Base-by-base conservation (phyloP, 2,113 vertebrate species). In the Pampusana beccarii region DNA sequence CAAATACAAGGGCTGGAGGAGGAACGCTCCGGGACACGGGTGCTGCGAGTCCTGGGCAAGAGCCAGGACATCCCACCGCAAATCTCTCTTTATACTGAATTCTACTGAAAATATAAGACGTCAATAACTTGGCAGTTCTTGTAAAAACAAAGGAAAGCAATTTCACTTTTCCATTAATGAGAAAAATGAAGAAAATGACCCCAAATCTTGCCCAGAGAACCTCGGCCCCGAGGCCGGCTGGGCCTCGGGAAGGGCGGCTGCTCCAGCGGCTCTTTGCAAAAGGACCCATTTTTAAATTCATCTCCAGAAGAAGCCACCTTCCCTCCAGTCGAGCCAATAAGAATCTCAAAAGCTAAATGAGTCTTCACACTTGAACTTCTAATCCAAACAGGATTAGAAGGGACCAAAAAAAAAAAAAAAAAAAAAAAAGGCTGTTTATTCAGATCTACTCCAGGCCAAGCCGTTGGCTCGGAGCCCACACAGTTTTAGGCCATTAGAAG, bases 311-410 rank as follows among this genome's bases (percentile, higher is more conserved):
- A 51, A 90, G 38, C 12, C 46, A 26, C 48, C 71, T 79, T 65
- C 42, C 19, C 23, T 25, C 57, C 42, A 3, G 2, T 6, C 57
- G 33, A 23, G 50, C 58, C 86, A 66, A 71, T 16, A 62, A 6
- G 0, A 56, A 34, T 83, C 72, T 19, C 86, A 57, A 90, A 48
- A 0, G n/a, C 73, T 75, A 72, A 56, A 71, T 16, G 67, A 16
- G 34, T 48, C 77, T 81, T 60, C 48, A 72, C 69, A 38, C 70
- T 81, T 64, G 23, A 90, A 90, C 1, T 87, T 72, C 23, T 14
- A 90, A 90, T 42, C 81, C 70, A 75, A 92, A 42, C 57, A 72
- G 74, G 85, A 94, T 94, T 94, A 79, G 23, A 84, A 53, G 15
- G 20, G 38, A 54, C 64, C 57, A 5, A 26, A 21, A n/a, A 25